phyloP scores from a whole-genome alignment of 2,113 vertebrate genomes.

The Bubo scandiacus region DNA sequence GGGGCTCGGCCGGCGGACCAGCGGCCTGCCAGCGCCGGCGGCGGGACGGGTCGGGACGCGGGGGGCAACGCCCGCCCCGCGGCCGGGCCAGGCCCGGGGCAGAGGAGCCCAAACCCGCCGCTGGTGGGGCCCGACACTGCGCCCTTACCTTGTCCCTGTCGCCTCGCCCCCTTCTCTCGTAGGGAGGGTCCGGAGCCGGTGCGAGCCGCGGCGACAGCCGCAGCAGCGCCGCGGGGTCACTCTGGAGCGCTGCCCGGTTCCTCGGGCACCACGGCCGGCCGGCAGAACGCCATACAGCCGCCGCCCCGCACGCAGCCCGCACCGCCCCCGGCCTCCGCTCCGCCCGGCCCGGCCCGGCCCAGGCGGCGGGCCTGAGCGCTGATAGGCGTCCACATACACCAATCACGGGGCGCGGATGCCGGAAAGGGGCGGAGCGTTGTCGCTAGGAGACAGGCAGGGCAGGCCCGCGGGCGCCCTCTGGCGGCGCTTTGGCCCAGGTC shows the following conservation, averaged over 20 bases:
- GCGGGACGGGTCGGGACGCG: no score
- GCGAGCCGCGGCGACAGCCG: background rate
- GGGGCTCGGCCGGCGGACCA: background rate
- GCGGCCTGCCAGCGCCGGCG: no score
- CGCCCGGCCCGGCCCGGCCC: no score
- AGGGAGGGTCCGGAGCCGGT: rapidly evolving
- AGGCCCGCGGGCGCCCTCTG: rapidly evolving
- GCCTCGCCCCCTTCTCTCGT: rapidly evolving
- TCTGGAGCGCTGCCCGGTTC: rapidly evolving
- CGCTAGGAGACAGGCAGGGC: rapidly evolving
- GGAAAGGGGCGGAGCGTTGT: background rate
- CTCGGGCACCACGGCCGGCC: rapidly evolving
- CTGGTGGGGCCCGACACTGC: rapidly evolving
- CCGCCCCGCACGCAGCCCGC: rapidly evolving
- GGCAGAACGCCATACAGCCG: rapidly evolving
- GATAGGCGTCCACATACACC: background rate
- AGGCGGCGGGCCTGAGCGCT: background rate
- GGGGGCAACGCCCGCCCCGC: rapidly evolving
- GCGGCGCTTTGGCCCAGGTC: background rate
- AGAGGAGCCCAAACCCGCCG: rapidly evolving
- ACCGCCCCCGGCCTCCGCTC: no score
- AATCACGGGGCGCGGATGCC: rapidly evolving
- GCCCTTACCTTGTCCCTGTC: background rate
- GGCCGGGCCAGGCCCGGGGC: rapidly evolving
- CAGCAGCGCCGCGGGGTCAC: background rate